Conservation (phyloP, 2,888 invertebrate species). For the Leptothorax acervorum region DNA sequence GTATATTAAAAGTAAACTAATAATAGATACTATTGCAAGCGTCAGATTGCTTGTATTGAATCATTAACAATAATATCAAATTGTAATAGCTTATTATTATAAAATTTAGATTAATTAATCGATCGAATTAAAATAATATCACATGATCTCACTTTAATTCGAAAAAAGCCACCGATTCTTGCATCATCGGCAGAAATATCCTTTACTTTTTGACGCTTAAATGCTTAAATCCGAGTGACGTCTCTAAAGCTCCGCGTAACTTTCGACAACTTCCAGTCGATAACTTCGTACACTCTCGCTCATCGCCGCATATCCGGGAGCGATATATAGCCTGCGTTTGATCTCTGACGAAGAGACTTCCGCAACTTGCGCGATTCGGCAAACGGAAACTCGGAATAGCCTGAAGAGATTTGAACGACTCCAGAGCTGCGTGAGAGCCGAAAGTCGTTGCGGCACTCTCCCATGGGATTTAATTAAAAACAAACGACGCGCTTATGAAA, state of each 20-base stretch:
- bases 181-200: not conserved
- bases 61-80: conserved; percentile 3
- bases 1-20: not conserved
- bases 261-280: conserved; percentile 48
- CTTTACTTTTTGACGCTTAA: conserved; percentile 19
- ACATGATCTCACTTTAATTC: not conserved
- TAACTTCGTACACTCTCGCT: conserved; percentile 46
- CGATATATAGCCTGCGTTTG: conserved; percentile 44
- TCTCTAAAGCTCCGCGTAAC: conserved; percentile 30
- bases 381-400: conserved; percentile 52
- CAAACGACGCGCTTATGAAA: conserved; percentile 51
- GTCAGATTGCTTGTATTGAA: not conserved
- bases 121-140: not conserved
- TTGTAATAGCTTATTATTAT: conserved; percentile 8
- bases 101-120: not conserved
- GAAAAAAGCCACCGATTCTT: not conserved
- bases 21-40: not conserved
- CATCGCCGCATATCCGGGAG: conserved; percentile 40
- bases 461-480: conserved; percentile 49
- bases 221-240: conserved; percentile 22
- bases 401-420: conserved; percentile 41
- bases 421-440: not conserved
- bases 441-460: conserved; percentile 36
- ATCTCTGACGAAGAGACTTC: conserved; percentile 37
- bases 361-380: conserved; percentile 36